Conservation (phyloP, 2,113 vertebrate species). For the rat (Rattus norvegicus) region DNA sequence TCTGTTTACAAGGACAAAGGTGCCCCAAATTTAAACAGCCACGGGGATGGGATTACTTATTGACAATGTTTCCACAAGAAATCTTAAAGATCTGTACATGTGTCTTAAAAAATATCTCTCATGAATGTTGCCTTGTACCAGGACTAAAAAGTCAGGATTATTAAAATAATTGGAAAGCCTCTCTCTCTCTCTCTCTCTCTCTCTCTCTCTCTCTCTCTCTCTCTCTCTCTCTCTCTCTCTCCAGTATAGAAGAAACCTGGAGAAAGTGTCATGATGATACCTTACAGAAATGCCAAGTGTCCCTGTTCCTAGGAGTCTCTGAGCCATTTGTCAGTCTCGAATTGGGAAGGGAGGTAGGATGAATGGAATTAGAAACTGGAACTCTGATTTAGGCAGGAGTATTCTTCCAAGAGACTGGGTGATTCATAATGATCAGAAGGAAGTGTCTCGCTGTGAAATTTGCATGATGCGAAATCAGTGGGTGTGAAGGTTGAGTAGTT, state of each 20-base stretch:
- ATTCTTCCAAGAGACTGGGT: conserved; percentile 10
- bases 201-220: no score
- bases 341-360: background rate
- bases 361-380: background rate
- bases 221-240: no score
- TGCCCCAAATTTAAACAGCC: background rate
- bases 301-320: background rate
- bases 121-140: background rate
- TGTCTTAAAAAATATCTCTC: background rate
- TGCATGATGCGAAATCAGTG: conserved; percentile 34
- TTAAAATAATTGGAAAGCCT: background rate
- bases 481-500: background rate
- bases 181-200: background rate
- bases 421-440: conserved; percentile 54
- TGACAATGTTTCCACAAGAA: background rate
- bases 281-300: background rate
- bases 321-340: background rate
- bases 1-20: background rate
- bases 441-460: conserved; percentile 57
- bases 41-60: background rate
- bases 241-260: background rate
- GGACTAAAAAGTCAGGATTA: background rate
- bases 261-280: background rate
- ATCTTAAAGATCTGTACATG: background rate
- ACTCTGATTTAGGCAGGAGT: background rate